A percentile compares a stretch with the other conserved stretches of the same genome.
Conservation (phyloP, 1,140 invertebrate species). For the Cydia pomonella region DNA sequence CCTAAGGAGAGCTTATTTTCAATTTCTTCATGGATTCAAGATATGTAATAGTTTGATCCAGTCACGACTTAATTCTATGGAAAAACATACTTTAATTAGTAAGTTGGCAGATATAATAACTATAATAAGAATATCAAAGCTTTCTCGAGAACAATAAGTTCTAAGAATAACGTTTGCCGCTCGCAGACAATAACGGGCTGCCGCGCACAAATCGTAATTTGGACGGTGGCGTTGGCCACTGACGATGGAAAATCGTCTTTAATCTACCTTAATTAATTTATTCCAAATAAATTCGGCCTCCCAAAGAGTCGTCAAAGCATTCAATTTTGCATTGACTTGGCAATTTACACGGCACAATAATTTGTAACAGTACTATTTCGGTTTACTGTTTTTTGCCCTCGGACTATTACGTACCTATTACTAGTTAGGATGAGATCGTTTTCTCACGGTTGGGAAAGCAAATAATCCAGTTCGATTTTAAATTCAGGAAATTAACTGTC, state of each 20-base stretch:
- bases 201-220: conserved; percentile 67
- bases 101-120: not conserved
- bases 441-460: conserved; percentile 73
- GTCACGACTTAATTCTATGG: not conserved
- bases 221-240: conserved; percentile 55
- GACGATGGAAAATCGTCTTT: conserved; percentile 67
- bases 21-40: not conserved
- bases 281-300: conserved; percentile 71
- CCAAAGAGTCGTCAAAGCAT: conserved; percentile 66
- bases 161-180: conserved; percentile 38
- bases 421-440: conserved; percentile 54
- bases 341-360: conserved; percentile 79
- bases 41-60: not conserved
- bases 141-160: conserved; percentile 28
- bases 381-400: conserved; percentile 67
- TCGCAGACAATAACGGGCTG: conserved; percentile 49
- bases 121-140: conserved; percentile 11
- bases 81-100: not conserved
- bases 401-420: conserved; percentile 45
- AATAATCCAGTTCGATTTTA: conserved; percentile 69
- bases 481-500: conserved; percentile 42
- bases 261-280: conserved; percentile 78
- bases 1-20: not conserved
- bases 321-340: conserved; percentile 77
- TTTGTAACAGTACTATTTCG: conserved; percentile 72